Evolutionary conservation across 2,888 invertebrate species (phyloP).

Genomic region (Disparrhopalites patrizii): DNA sequence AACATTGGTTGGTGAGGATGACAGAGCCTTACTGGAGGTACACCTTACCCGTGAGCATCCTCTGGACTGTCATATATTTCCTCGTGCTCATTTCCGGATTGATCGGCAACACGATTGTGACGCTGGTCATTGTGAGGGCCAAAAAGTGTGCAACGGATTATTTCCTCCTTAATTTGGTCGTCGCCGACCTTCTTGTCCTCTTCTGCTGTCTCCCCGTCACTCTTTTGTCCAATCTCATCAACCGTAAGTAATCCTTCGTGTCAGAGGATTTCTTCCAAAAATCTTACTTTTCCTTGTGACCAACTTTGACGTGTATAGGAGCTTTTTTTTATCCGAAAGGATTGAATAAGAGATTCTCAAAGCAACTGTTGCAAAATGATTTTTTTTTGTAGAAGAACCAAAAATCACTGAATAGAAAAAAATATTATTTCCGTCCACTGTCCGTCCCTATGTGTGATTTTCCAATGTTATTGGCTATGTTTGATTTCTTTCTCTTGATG

Average conservation of each 20-base stretch:
- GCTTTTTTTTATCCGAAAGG: not conserved
- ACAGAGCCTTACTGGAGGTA: slow-evolving; percentile 46
- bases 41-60: slow-evolving; percentile 37
- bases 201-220: slow-evolving; percentile 60
- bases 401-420: too few species aligned
- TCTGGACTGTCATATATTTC: slow-evolving; percentile 47
- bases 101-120: slow-evolving; percentile 45
- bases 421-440: too few species aligned
- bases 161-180: slow-evolving; percentile 58
- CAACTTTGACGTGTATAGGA: not conserved
- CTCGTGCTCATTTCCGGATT: slow-evolving; percentile 43
- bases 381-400: not conserved
- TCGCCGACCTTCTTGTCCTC: slow-evolving; percentile 59
- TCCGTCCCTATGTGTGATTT: too few species aligned
- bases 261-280: not conserved
- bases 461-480: too few species aligned
- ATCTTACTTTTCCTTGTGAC: not conserved
- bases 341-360: not conserved
- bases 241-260: slow-evolving; percentile 52
- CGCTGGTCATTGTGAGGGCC: slow-evolving; percentile 43
- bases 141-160: slow-evolving; percentile 56
- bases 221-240: slow-evolving; percentile 57
- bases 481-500: too few species aligned
- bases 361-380: not conserved
- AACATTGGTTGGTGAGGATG: not conserved